Base-by-base conservation (phyloP, 1,140 invertebrate genomes). In the Cotesia chilonis region DNA sequence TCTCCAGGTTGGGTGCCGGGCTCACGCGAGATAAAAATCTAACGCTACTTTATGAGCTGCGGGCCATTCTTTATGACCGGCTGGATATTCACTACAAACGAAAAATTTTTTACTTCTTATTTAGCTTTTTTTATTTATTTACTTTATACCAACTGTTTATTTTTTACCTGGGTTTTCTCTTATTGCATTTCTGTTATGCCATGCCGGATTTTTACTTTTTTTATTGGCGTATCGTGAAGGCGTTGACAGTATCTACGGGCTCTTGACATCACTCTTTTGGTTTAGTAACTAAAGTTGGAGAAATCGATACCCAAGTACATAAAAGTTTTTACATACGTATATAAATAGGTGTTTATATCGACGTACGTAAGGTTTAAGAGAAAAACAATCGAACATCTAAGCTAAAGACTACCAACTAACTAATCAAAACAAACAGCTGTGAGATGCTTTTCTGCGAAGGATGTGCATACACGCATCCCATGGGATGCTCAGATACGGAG, bases 21-120 rank as follows among this genome's bases (percentile, higher is more conserved):
- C 47, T 72, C 54, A 64, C 51, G 51, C 70, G 71, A 72, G 74
- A 87, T 87, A 85, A 85, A 75, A 81, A 87, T 87, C 85, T 87
- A 85, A 78, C 82, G 83, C 84, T 84, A 84, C 82, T 86, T 86
- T 85, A 86, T 84, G 83, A 86, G 82, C 84, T 82, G 83, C 85
- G 83, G 84, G 80, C 81, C 81, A 85, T 85, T 85, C 82, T 86
- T 86, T 86, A 86, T 83, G 81, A 80, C 79, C 38, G 47, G 7
- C 28, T 61, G 70, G 63, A 71, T 71, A 71, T 51, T 71, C 59
- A 35, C 28, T 37, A 12, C 14, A 20, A 66, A 66, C 6, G 20
- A 47, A 41, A 41, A 0, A 51, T 66, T 51, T 72, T 51, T 52
- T 65, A 68, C 10, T 68, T 72, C 38, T 63, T 59, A 60, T 61